Evolutionary conservation across 1,140 invertebrate species (phyloP), one percentile per base, ranked within the genome.

Genomic region (Cherax quadricarinatus): DNA sequence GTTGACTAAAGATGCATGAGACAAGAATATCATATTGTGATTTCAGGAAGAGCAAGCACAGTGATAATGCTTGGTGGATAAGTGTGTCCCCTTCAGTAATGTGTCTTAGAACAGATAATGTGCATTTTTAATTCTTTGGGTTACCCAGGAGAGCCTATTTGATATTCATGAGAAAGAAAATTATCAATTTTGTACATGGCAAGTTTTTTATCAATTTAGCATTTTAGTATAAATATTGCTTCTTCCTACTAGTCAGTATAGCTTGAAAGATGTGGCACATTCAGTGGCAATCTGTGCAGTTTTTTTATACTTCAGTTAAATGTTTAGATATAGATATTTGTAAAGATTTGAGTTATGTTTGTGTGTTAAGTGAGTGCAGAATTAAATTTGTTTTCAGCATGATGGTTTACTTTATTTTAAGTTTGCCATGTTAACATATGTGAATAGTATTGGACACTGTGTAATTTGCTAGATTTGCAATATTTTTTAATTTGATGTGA

Each of bases 231-330:
- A 30, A 89, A 89, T 90, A 83, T 41, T 84, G 88, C 88, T 84
- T 90, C 66, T 91, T 91, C 84, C 84, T 85, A 91, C 90, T 91
- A 91, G 90, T 91, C 90, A 91, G 60, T 91, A 80, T 87, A 91
- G 84, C 84, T 87, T 91, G 75, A 91, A 79, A 91, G 90, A 91
- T 73, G 70, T 81, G 78, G 78, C 75, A 80, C 75, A 62, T 70
- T 89, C 85, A 91, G 87, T 91, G 60, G 84, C 78, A 86, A 91
- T n/a, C 85, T 80, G 84, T 87, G 78, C 90, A 91, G 90, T 84
- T 91, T 91, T 85, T 86, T 48, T 91, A 86, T 70, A 82, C 79
- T 85, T 90, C 81, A 90, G 81, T 90, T 90, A 60, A 70, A 30
- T 75, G 24, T 75, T 75, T 75, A 73, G 70, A 30, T 75, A 70